Evolutionary conservation across 2,113 vertebrate genomes (phyloP).

Genomic region (Anhinga rufa): DNA sequence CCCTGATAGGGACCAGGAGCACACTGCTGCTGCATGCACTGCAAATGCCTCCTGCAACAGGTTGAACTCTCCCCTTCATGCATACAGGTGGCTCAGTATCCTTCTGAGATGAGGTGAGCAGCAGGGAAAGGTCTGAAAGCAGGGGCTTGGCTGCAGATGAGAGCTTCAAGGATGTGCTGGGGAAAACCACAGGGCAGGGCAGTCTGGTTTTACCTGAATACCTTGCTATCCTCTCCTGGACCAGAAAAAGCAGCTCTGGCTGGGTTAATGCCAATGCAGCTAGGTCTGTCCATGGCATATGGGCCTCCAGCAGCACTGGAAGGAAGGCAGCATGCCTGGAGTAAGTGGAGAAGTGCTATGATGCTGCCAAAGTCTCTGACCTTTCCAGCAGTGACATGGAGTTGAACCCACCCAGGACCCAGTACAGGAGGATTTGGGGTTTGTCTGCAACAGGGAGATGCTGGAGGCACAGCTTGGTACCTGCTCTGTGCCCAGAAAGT

Average conservation of each 20-base stretch:
- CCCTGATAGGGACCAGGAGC: background rate
- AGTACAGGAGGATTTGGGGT: background rate
- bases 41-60: background rate
- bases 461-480: background rate
- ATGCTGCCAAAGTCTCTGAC: background rate
- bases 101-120: background rate
- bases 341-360: background rate
- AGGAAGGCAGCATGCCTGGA: background rate
- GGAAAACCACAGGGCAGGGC: background rate
- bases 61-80: rapidly evolving
- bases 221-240: background rate
- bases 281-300: background rate
- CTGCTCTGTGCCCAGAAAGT: background rate
- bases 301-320: background rate
- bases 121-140: background rate
- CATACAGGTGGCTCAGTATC: background rate
- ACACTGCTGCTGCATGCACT: background rate
- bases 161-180: background rate
- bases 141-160: background rate
- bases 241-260: background rate
- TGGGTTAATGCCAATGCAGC: background rate
- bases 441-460: background rate
- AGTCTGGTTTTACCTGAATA: background rate
- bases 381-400: background rate
- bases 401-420: background rate